Evolutionary conservation across 1,140 invertebrate species (phyloP), one percentile per base, ranked within the genome.

Genomic region (Reticulitermes speratus): DNA sequence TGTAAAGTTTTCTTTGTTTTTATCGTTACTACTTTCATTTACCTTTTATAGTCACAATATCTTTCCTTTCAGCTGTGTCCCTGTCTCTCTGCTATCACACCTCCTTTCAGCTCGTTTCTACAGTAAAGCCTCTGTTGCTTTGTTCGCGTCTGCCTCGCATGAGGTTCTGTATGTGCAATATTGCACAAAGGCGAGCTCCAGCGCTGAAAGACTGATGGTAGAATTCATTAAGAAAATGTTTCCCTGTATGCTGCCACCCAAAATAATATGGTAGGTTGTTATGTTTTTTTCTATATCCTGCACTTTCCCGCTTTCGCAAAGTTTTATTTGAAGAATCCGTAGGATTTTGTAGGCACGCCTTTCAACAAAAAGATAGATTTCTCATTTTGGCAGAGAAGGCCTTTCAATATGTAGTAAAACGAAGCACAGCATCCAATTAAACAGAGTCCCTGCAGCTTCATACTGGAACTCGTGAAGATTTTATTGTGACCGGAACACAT

Each of bases 361-460:
- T 75, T 75, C 65, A 75, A 75, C 65, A 75, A 75, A 75, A 75
- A 75, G 65, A 75, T 75, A 75, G 65, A 75, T 75, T 75, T 75
- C 65, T 75, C 65, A 30, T 75, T 75, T 30, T 75, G n/a, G 65
- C 12, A 16, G 25, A 75, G 65, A 75, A 75, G 65, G 65, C 65
- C 5, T 75, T 75, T 30, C 65, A 75, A 75, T 75, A 75, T 30
- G 14, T n/a, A 30, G 65, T 2, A 30, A 8, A 75, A 25, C 7
- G n/a, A 12, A 30, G 65, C 65, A 25, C 65, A 75, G n/a, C n/a
- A 75, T 75, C 25, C 65, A 75, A 75, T 75, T 75, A 75, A 75
- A 2, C 25, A 8, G 65, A 75, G 65, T 75, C 65, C 65, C n/a
- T 75, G 65, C 65, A 75, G 65, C 65, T n/a, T 30, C 65, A 30